A percentile compares a stretch with the other conserved stretches of the same genome.
phyloP scores from a whole-genome alignment of 2,888 invertebrate genomes.

The Mystacides longicornis region DNA sequence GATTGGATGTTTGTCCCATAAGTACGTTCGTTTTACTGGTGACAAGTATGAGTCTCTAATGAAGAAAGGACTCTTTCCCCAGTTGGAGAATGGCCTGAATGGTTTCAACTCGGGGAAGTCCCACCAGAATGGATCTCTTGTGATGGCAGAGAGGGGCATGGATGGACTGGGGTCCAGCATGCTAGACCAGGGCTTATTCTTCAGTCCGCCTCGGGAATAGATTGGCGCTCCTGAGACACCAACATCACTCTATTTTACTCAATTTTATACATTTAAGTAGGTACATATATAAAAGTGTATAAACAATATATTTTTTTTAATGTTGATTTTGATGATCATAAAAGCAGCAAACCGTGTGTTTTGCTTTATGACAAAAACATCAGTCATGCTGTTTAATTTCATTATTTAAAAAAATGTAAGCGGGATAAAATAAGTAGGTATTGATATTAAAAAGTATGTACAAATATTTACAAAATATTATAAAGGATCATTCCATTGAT shows the following conservation, averaged over 20 bases:
- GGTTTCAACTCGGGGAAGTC: constrained; percentile 75
- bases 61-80: constrained; percentile 68
- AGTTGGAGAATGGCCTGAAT: constrained; percentile 56
- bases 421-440: too few species aligned
- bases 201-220: constrained; percentile 58
- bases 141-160: constrained; percentile 71
- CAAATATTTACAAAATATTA: too few species aligned
- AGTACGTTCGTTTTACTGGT: constrained; percentile 83
- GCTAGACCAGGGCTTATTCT: constrained; percentile 55
- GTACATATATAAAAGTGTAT: background rate
- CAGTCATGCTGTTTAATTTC: too few species aligned
- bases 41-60: constrained; percentile 84
- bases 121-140: constrained; percentile 88
- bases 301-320: background rate
- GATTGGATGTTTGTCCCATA: constrained; percentile 87
- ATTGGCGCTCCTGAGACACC: constrained; percentile 56
- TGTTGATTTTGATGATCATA: too few species aligned
- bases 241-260: background rate
- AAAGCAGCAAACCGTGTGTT: too few species aligned
- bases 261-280: background rate
- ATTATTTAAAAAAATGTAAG: too few species aligned
- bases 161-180: constrained; percentile 73
- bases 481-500: too few species aligned
- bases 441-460: too few species aligned
- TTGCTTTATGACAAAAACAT: too few species aligned